Evolutionary conservation across 2,797 vertebrate species (phyloP).

Genomic region (Chiropotes sagulatus): DNA sequence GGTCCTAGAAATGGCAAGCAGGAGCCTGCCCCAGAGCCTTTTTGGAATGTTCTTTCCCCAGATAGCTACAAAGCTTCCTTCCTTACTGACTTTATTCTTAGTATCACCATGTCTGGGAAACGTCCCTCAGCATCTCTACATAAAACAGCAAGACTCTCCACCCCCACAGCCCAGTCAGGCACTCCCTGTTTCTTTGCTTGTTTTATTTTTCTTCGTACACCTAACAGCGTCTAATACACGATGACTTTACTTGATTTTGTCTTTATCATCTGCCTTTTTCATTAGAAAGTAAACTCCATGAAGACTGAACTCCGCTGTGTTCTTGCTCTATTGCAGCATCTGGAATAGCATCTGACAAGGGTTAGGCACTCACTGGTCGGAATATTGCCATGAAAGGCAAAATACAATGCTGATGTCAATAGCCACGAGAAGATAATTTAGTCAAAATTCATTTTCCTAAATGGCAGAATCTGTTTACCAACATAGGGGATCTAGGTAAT

Average conservation of each 20-base stretch:
- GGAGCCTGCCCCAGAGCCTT: background rate
- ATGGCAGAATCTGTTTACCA: background rate
- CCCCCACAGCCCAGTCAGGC: rapidly evolving
- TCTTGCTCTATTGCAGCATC: background rate
- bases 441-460: conserved; percentile 16
- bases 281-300: background rate
- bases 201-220: background rate
- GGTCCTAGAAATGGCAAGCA: background rate
- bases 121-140: background rate
- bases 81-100: background rate
- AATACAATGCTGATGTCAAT: background rate
- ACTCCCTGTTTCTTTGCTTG: background rate
- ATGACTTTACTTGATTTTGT: background rate
- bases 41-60: background rate
- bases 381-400: background rate
- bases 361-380: background rate
- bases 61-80: background rate
- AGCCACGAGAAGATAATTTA: background rate
- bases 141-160: background rate
- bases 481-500: background rate
- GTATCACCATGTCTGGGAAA: background rate
- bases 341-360: background rate
- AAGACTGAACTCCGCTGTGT: background rate
- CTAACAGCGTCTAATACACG: background rate
- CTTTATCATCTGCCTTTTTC: background rate